These are phyloP conservation scores for Gopherus evgoodei DNA, from an alignment of 2,113 vertebrate genomes.

Conservation along the genomic window DNA sequence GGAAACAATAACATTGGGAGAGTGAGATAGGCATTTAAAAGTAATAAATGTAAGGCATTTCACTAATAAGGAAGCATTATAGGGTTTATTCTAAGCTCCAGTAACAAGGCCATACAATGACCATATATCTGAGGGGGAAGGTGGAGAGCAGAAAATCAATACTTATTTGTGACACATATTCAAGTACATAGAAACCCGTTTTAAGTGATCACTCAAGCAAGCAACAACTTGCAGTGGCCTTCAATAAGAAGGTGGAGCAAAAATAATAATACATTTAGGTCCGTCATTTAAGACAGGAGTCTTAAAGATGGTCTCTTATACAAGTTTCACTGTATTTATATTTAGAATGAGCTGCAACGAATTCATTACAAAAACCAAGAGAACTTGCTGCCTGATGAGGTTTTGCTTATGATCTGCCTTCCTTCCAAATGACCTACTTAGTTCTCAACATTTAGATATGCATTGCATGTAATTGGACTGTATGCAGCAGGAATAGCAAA, in stretches of 20 bases:
- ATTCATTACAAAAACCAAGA: background rate
- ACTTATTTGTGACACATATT: background rate
- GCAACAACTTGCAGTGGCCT: background rate
- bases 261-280: background rate
- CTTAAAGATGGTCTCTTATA: fast-evolving
- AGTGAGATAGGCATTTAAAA: background rate
- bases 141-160: background rate
- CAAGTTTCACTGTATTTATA: background rate
- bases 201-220: background rate
- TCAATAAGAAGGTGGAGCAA: background rate
- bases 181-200: background rate
- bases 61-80: background rate
- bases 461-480: fast-evolving
- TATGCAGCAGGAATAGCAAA: background rate
- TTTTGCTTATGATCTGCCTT: background rate
- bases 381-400: background rate
- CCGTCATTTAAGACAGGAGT: background rate
- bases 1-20: background rate
- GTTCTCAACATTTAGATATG: background rate
- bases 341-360: background rate
- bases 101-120: background rate
- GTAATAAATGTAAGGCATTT: background rate
- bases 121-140: background rate
- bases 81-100: background rate
- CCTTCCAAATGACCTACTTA: background rate